These are phyloP conservation scores for Gnathonemus echidnorhynchus DNA, from an alignment of 2,113 vertebrate species.

Conservation along the genomic window DNA sequence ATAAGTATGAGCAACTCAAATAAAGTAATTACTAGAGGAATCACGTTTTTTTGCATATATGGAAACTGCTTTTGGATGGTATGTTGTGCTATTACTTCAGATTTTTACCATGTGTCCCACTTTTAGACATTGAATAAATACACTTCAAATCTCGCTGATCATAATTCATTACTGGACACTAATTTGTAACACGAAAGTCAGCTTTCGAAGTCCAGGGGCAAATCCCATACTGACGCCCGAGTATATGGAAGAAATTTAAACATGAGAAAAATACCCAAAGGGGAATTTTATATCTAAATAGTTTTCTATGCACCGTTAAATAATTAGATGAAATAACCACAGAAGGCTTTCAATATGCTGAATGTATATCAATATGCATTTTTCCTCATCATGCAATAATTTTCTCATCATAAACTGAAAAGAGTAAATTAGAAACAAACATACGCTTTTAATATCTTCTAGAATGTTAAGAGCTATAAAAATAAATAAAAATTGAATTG, in stretches of 20 bases:
- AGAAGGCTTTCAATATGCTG: constrained; percentile 41
- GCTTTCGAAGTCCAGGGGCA: neutral
- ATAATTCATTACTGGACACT: neutral
- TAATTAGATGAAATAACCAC: constrained; percentile 20
- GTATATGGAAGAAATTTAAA: neutral
- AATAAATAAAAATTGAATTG: neutral
- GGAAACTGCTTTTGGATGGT: neutral
- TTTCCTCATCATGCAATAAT: constrained; percentile 32
- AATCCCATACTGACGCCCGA: neutral
- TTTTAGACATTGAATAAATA: neutral
- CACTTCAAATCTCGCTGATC: neutral
- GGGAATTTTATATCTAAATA: neutral
- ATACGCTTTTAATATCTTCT: constrained; percentile 54
- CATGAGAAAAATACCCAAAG: neutral
- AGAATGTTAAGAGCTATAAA: constrained; percentile 39
- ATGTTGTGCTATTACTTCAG: neutral
- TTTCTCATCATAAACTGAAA: constrained; percentile 53
- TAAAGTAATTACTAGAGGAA: neutral
- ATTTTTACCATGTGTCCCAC: neutral
- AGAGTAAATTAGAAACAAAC: constrained; percentile 47
- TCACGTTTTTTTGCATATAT: neutral
- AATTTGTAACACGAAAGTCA: neutral
- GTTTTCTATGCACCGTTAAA: neutral
- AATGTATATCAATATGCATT: constrained; percentile 26
- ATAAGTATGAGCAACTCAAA: neutral